A percentile compares a stretch with the other conserved stretches of the same genome.
Evolutionary conservation across 30 jellyfish, hydroid and myxozoan species (phyloP).

Genomic region (Mastigias papua): DNA sequence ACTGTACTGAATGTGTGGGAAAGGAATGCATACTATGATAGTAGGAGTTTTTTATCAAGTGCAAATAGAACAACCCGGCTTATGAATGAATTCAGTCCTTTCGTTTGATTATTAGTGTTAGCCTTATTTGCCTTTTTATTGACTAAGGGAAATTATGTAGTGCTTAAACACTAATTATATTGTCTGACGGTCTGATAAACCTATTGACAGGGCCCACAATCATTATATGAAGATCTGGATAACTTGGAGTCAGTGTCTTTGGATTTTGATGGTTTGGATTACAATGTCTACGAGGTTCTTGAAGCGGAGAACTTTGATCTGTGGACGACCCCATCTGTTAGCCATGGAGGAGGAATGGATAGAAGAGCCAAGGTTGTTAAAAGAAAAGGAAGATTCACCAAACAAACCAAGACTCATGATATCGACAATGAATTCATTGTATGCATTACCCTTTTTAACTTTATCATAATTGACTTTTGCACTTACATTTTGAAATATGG

Average conservation of each 20-base stretch:
- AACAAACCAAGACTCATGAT: slow-evolving; percentile 38
- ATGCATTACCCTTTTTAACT: not conserved
- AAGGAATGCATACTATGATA: no score
- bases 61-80: no score
- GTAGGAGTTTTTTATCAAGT: no score
- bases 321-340: slow-evolving; percentile 18
- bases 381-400: slow-evolving; percentile 8
- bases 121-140: no score
- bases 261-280: not conserved
- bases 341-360: slow-evolving; percentile 6
- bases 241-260: slow-evolving; percentile 16
- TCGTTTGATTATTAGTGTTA: no score
- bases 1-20: no score
- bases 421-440: slow-evolving; percentile 50
- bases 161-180: not conserved
- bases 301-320: slow-evolving; percentile 34
- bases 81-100: no score
- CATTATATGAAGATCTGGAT: slow-evolving; percentile 33
- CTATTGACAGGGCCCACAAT: not conserved
- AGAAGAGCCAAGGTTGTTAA: slow-evolving; percentile 25
- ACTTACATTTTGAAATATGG: not conserved
- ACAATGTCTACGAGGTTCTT: slow-evolving; percentile 23
- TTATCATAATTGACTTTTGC: not conserved
- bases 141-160: no score
- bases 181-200: not conserved